phyloP scores from a whole-genome alignment of 2,888 invertebrate genomes.

The Halictus ligatus region DNA sequence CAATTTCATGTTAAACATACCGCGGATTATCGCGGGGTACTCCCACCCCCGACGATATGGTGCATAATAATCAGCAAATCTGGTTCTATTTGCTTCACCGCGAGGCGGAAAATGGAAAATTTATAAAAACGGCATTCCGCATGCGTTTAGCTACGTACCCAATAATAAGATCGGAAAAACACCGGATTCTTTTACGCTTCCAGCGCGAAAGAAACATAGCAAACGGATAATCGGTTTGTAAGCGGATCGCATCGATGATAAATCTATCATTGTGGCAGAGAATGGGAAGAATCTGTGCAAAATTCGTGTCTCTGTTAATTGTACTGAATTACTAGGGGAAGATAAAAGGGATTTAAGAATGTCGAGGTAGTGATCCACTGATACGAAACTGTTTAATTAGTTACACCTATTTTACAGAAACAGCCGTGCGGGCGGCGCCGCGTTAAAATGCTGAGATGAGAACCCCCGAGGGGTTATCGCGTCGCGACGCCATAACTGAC shows the following conservation, averaged over 20 bases:
- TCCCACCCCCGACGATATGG: neutral
- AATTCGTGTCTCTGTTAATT: neutral
- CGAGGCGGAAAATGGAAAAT: neutral
- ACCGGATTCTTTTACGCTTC: neutral
- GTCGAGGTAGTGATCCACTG: too few species aligned
- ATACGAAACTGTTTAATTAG: too few species aligned
- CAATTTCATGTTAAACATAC: neutral
- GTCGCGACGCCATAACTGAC: constrained; percentile 11
- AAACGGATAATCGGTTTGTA: neutral
- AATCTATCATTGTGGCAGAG: too few species aligned
- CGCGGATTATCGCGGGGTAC: neutral
- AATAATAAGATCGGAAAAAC: constrained; percentile 10
- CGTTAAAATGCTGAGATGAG: neutral
- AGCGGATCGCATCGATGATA: neutral
- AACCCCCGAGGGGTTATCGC: constrained; percentile 43
- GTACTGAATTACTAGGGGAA: neutral
- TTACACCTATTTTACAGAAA: too few species aligned
- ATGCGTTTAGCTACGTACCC: neutral
- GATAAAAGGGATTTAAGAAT: too few species aligned
- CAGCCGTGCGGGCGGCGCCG: neutral
- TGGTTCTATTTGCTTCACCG: neutral
- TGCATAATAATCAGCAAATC: neutral
- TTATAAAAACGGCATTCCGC: constrained; percentile 5
- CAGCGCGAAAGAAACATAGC: neutral
- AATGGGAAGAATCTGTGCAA: too few species aligned